Conservation (phyloP, 2,888 invertebrate genomes). For the Xanthorhoe designata region DNA sequence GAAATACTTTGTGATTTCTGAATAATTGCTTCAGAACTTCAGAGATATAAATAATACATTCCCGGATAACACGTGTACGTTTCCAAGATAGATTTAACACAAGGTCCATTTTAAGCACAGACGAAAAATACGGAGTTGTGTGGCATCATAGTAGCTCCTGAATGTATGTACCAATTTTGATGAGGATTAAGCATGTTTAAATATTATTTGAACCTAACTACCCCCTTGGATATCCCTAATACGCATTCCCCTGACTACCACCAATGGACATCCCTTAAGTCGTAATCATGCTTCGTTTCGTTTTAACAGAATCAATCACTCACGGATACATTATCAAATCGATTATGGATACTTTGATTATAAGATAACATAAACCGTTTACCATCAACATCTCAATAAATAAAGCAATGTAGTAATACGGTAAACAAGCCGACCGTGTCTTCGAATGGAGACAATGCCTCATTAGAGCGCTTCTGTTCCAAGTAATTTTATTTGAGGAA, state of each 20-base stretch:
- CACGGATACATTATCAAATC: neutral
- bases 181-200: no score
- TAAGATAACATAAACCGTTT: neutral
- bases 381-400: conserved; percentile 24
- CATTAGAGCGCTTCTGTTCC: conserved; percentile 23
- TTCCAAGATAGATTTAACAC: neutral
- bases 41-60: conserved; percentile 4
- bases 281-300: neutral
- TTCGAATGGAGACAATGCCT: conserved; percentile 29
- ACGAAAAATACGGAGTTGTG: no score
- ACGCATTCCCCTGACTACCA: no score
- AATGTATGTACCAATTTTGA: no score
- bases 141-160: no score
- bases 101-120: no score
- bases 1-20: conserved; percentile 21
- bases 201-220: no score
- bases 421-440: conserved; percentile 27
- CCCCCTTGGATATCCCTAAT: no score
- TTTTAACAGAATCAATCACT: neutral
- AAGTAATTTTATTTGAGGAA: conserved; percentile 18
- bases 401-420: conserved; percentile 29
- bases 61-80: neutral
- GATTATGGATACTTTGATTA: neutral
- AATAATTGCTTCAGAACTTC: conserved; percentile 17
- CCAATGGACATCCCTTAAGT: no score